Evolutionary conservation across 2,113 vertebrate genomes (phyloP), one percentile per base, ranked within the genome.

Genomic region (Chaetura pelagica): DNA sequence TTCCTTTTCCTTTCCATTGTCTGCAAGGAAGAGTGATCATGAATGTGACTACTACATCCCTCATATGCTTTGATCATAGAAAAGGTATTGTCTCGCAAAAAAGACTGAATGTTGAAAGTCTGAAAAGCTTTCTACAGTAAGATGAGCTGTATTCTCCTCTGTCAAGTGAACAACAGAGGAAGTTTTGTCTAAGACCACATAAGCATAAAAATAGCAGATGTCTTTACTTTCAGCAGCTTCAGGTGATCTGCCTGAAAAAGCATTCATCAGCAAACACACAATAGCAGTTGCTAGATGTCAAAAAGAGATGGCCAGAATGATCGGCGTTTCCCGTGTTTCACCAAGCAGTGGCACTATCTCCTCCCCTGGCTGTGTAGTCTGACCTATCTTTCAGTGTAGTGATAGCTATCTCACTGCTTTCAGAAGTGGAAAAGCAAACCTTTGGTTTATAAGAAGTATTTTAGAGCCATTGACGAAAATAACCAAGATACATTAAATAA

Each of bases 31-130:
- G 80, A 92, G 24, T 64, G 58, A 95, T 92, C 73, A 91, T 97
- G 89, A 98, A 97, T 97, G 95, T 89, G 87, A 97, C 97, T 98
- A 96, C 96, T 94, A 98, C 94, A 96, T 97, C 92, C 86, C 86
- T 97, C 94, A 94, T 97, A 86, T 91, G 61, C 98, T 98, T 99
- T 99, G 98, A 99, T 99, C 98, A 97, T 54, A 91, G 80, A 92
- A 93, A 78, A 94, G 40, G 91, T 96, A 98, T 98, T 99, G 98
- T 99, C 97, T 97, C 78, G 62, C 55, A 96, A 90, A 83, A 83
- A 96, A 95, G 89, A 87, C 77, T 95, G 87, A 92, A 97, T 97
- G 98, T 96, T 98, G 97, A 97, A 97, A 97, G 92, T 52, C 91
- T 90, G n/a, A 84, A 96, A 94, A 59, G 54, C 91, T 97, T 94